Evolutionary conservation across 2,113 vertebrate species (phyloP).

Genomic region (Cyprinodon variegatus): DNA sequence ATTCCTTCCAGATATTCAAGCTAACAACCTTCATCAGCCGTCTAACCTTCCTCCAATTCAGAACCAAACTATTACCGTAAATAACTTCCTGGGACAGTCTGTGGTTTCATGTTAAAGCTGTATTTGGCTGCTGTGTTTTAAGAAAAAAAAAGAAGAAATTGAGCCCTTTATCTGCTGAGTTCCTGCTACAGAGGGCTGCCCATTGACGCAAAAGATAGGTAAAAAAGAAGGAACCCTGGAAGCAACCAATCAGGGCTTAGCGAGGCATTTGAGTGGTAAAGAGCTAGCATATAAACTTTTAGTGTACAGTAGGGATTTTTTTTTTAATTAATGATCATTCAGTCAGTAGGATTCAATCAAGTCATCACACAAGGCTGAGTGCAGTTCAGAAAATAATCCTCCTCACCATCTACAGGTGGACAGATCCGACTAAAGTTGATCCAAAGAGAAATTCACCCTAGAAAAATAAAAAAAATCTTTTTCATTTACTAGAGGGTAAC

Average conservation of each 20-base stretch:
- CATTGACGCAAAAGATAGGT: neutral
- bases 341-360: neutral
- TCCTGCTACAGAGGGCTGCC: constrained; percentile 55
- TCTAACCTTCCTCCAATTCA: neutral
- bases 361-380: neutral
- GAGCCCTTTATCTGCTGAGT: constrained; percentile 21
- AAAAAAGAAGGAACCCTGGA: neutral
- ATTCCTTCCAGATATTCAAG: neutral
- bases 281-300: neutral
- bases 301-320: neutral
- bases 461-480: neutral
- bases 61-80: neutral
- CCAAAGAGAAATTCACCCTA: neutral
- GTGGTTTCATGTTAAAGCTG: constrained; percentile 13
- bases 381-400: neutral
- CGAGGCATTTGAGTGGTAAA: neutral
- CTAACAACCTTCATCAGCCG: neutral
- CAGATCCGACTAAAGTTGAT: neutral
- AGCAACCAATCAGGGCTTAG: neutral
- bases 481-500: neutral
- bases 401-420: neutral
- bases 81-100: constrained; percentile 8
- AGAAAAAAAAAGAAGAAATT: neutral
- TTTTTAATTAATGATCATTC: neutral
- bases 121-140: constrained; percentile 29